These are phyloP conservation scores for Agrochola litura DNA, from an alignment of 2,888 invertebrate genomes.

Conservation along the genomic window DNA sequence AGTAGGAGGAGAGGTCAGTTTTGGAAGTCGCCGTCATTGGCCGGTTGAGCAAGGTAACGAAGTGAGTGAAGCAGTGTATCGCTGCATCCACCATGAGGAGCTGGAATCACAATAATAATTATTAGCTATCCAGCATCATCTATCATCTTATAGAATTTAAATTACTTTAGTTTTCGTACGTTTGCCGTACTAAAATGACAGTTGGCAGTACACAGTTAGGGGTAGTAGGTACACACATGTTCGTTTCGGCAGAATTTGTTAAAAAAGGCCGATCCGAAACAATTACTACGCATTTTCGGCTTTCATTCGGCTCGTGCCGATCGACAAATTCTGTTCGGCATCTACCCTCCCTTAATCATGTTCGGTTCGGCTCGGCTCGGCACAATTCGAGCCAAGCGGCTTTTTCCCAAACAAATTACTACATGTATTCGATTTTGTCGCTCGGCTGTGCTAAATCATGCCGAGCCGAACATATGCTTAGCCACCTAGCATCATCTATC, in stretches of 20 bases:
- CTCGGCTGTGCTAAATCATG: background rate
- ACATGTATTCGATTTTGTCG: background rate
- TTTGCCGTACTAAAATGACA: background rate
- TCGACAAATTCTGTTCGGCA: background rate
- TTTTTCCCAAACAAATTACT: background rate
- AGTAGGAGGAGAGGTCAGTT: background rate
- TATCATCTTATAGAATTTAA: background rate
- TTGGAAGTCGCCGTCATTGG: conserved; percentile 43
- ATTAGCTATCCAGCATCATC: background rate
- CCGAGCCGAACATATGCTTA: background rate
- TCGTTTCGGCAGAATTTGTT: background rate
- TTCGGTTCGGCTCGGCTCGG: background rate
- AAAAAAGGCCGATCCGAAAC: background rate
- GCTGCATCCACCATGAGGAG: conserved; percentile 76
- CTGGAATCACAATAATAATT: conserved; percentile 66
- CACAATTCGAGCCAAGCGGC: background rate
- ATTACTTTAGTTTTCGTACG: background rate
- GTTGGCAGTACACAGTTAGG: background rate
- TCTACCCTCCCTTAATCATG: background rate
- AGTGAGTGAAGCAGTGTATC: conserved; percentile 79
- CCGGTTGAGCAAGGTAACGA: conserved; percentile 71
- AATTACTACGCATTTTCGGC: background rate
- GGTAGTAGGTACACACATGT: too few species aligned
- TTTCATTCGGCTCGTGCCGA: background rate
- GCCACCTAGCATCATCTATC: background rate